These are phyloP conservation scores for Petroica traversi DNA, from an alignment of 2,113 vertebrate genomes.

Conservation along the genomic window DNA sequence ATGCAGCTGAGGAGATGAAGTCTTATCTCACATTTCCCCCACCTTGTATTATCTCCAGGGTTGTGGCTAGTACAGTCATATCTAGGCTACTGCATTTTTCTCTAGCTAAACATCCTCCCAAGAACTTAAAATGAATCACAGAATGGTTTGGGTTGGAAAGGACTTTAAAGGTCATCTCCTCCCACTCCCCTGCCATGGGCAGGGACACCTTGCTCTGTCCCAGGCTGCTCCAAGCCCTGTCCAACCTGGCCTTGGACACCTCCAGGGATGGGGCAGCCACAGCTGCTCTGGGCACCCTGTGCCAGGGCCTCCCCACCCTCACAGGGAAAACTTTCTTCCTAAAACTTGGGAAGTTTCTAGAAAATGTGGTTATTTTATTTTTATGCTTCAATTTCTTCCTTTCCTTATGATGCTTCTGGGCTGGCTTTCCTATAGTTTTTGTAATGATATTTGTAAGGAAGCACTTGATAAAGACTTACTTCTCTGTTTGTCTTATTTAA, in stretches of 20 bases:
- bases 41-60: background rate
- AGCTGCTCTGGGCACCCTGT: background rate
- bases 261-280: background rate
- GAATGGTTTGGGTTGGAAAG: background rate
- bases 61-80: background rate
- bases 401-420: background rate
- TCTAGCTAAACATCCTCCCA: background rate
- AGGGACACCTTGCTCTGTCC: background rate
- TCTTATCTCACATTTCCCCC: background rate
- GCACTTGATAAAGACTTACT: background rate
- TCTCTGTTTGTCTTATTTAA: background rate
- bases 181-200: background rate
- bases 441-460: background rate
- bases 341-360: background rate
- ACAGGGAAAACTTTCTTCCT: background rate
- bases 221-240: accelerated
- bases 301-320: background rate
- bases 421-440: background rate
- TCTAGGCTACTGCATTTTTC: background rate
- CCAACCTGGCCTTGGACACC: background rate
- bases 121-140: background rate
- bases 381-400: background rate
- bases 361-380: background rate
- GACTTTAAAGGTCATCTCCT: background rate
- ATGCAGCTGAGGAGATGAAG: background rate